Percentiles rank a stretch among this genome's conserved stretches.
These are phyloP conservation scores for Tetramorium alpestre DNA, from an alignment of 1,140 invertebrate genomes.

Conservation along the genomic window DNA sequence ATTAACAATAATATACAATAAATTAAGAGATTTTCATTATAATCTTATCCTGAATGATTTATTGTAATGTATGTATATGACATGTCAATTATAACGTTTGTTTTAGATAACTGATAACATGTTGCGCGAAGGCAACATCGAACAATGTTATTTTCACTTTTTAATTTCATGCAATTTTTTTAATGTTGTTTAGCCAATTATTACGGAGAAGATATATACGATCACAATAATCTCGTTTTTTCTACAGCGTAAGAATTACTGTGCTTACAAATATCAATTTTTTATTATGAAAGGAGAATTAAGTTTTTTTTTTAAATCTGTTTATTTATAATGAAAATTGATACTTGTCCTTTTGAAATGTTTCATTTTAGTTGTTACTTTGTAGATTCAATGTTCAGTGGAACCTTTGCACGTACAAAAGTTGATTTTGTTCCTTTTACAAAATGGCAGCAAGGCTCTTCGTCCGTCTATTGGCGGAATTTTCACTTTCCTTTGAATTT, in stretches of 20 bases:
- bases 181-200: too few species aligned
- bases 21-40: not conserved
- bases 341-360: not conserved
- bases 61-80: not conserved
- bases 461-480: not conserved
- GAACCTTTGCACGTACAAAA: constrained; percentile 3
- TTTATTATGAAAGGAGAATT: not conserved
- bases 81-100: not conserved
- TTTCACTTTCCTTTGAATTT: not conserved
- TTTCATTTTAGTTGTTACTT: not conserved
- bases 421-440: not conserved
- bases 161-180: too few species aligned
- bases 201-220: too few species aligned
- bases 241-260: not conserved
- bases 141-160: not conserved
- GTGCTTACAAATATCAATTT: not conserved
- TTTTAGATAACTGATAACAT: not conserved
- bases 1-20: not conserved
- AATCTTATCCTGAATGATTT: not conserved
- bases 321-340: not conserved
- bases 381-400: not conserved
- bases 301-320: not conserved
- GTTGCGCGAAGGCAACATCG: not conserved
- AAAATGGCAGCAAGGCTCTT: not conserved
- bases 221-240: not conserved